phyloP scores from a whole-genome alignment of 2,113 vertebrate species.

The Ciconia stormi region DNA sequence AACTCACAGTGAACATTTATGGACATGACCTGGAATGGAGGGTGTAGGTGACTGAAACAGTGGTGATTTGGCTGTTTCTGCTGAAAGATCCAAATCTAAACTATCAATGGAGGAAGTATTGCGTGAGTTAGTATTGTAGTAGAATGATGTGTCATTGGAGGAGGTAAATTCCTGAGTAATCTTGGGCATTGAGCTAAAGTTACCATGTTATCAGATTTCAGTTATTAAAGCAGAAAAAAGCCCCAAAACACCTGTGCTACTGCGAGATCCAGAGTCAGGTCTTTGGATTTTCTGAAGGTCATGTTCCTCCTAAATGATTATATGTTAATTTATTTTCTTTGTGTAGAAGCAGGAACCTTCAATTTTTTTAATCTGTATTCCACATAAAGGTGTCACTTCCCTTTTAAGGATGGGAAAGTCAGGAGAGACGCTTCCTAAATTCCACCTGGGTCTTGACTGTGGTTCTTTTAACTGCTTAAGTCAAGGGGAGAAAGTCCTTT shows the following conservation, averaged over 20 bases:
- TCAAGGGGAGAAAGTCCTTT: neutral
- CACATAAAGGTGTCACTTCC: neutral
- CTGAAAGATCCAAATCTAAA: neutral
- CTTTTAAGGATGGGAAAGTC: neutral
- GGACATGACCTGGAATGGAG: neutral
- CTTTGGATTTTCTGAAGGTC: neutral
- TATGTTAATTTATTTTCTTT: neutral
- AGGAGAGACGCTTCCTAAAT: neutral
- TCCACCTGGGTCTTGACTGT: neutral
- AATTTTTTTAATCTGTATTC: neutral
- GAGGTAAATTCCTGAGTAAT: constrained; percentile 12
- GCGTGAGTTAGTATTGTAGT: neutral
- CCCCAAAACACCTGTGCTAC: neutral
- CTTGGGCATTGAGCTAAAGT: neutral
- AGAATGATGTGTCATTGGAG: neutral
- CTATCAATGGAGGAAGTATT: neutral
- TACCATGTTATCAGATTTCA: neutral
- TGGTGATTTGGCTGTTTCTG: neutral
- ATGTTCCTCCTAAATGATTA: neutral
- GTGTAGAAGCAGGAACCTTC: neutral
- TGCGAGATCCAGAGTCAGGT: neutral
- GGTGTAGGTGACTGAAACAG: neutral
- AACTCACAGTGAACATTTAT: neutral
- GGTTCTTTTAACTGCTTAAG: neutral
- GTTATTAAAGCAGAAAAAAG: neutral